Evolutionary conservation across 2,113 vertebrate species (phyloP).

Genomic region (Chelonoidis abingdonii): DNA sequence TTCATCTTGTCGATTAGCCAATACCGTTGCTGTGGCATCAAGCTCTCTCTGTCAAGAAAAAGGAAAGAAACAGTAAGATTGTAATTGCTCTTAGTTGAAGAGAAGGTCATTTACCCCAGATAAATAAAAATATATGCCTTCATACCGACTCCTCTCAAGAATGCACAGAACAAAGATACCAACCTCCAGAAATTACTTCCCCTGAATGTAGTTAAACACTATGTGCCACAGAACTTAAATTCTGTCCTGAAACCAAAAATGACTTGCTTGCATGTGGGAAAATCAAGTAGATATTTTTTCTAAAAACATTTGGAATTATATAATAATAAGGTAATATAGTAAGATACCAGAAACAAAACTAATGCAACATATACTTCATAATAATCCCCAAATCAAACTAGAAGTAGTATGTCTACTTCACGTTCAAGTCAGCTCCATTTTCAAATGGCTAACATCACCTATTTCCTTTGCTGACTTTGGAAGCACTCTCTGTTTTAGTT

Average conservation of each 20-base stretch:
- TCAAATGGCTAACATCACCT: background rate
- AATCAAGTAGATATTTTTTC: fast-evolving
- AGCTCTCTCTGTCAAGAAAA: conserved; percentile 91
- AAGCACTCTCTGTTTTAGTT: background rate
- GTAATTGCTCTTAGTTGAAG: background rate
- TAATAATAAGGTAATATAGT: background rate
- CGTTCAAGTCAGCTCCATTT: background rate
- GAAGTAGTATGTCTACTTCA: background rate
- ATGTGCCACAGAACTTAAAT: background rate
- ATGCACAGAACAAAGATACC: background rate
- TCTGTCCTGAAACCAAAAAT: background rate
- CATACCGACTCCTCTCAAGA: fast-evolving
- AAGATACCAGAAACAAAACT: background rate
- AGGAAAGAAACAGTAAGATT: background rate
- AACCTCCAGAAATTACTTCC: background rate
- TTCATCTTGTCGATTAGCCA: conserved; percentile 99
- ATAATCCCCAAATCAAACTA: background rate
- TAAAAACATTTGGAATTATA: background rate
- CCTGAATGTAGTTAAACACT: background rate
- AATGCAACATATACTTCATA: background rate
- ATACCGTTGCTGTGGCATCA: conserved; percentile 95
- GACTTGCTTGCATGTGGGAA: background rate
- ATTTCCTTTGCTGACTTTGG: background rate
- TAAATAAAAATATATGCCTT: background rate
- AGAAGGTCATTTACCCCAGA: background rate